These are phyloP conservation scores for Xestia c-nigrum DNA, from an alignment of 2,888 invertebrate genomes.

Conservation along the genomic window DNA sequence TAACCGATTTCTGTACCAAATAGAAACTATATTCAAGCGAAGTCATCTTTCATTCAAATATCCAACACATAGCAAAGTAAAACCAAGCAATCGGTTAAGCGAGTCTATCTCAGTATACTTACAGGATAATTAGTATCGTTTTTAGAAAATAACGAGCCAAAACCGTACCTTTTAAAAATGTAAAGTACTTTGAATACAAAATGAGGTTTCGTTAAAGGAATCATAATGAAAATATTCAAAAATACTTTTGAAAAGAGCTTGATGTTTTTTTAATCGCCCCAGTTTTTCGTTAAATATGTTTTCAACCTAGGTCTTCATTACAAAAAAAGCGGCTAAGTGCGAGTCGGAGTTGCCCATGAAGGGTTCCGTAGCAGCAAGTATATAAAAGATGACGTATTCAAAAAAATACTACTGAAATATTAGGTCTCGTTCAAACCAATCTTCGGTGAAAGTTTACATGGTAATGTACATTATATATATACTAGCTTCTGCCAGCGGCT, in stretches of 20 bases:
- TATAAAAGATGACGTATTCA: no score
- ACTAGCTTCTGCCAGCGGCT: no score
- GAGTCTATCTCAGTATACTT: slow-evolving; percentile 25
- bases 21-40: no score
- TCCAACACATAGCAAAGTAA: not conserved
- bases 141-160: slow-evolving; percentile 53
- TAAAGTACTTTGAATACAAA: slow-evolving; percentile 56
- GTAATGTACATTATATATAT: no score
- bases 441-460: no score
- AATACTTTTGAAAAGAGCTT: slow-evolving; percentile 23
- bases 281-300: not conserved
- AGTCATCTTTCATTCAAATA: no score
- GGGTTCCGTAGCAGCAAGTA: no score
- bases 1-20: no score
- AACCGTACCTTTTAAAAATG: slow-evolving; percentile 58
- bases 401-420: no score
- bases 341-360: no score
- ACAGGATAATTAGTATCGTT: slow-evolving; percentile 56
- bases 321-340: no score
- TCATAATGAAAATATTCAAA: slow-evolving; percentile 48
- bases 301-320: not conserved
- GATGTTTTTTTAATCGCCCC: slow-evolving; percentile 4
- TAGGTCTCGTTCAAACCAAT: no score
- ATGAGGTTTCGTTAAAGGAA: slow-evolving; percentile 52
- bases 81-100: slow-evolving; percentile 12